Evolutionary conservation across 2,888 invertebrate species (phyloP).

Genomic region (Halictus ligatus): DNA sequence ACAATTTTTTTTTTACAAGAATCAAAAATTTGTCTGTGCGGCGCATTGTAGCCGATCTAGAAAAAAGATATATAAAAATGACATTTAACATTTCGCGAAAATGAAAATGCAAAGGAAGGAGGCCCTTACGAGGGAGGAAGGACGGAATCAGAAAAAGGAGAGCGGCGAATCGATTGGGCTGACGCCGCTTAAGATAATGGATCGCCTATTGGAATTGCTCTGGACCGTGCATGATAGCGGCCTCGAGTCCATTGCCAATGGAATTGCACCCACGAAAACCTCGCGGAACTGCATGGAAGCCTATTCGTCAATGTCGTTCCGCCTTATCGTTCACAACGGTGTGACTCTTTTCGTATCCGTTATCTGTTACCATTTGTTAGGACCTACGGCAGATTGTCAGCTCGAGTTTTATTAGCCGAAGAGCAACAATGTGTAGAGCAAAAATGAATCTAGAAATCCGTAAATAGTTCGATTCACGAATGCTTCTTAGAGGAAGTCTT

Average conservation of each 20-base stretch:
- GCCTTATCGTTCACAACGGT: constrained; percentile 70
- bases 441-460: constrained; percentile 7
- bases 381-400: constrained; percentile 57
- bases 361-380: constrained; percentile 70
- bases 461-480: background rate
- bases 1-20: no score
- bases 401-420: constrained; percentile 58
- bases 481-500: background rate
- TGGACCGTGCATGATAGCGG: constrained; percentile 68
- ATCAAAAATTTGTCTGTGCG: background rate
- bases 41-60: constrained; percentile 15
- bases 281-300: constrained; percentile 57
- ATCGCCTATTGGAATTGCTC: constrained; percentile 72
- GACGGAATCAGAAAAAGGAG: constrained; percentile 47
- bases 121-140: constrained; percentile 23
- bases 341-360: constrained; percentile 64
- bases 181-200: constrained; percentile 72
- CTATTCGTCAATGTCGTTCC: constrained; percentile 71
- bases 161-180: constrained; percentile 65
- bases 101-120: background rate
- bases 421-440: constrained; percentile 36
- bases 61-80: background rate
- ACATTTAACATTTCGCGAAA: constrained; percentile 12
- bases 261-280: constrained; percentile 63
- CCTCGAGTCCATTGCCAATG: constrained; percentile 62